phyloP scores from a whole-genome alignment of 1,140 invertebrate species.

The Drosophila willistoni region DNA sequence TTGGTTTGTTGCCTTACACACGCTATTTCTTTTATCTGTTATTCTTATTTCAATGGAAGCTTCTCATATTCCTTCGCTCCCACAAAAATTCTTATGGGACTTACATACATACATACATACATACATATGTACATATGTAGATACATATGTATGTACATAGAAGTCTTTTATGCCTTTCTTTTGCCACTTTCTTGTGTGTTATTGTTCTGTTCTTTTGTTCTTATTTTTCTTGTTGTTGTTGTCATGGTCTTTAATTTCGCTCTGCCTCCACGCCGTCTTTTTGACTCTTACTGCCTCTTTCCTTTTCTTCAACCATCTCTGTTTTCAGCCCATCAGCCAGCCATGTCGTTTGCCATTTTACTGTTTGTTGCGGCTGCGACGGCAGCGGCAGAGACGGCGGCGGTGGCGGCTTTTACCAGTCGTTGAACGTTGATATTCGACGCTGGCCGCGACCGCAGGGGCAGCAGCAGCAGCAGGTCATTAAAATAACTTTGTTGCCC shows the following conservation, averaged over 20 bases:
- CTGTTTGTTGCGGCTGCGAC: conserved; percentile 30
- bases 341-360: conserved; percentile 53
- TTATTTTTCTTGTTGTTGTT: conserved; percentile 30
- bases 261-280: not conserved
- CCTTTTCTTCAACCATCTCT: not conserved
- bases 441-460: not conserved
- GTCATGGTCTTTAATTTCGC: conserved; percentile 58
- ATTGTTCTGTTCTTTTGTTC: conserved; percentile 16
- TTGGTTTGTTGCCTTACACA: conserved; percentile 17
- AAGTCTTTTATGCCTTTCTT: conserved; percentile 15
- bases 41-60: conserved; percentile 6
- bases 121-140: not conserved
- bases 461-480: conserved; percentile 62
- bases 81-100: conserved; percentile 8
- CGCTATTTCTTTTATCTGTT: conserved; percentile 9
- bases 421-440: conserved; percentile 39
- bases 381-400: conserved; percentile 22
- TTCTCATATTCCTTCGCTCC: not conserved
- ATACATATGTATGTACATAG: not conserved
- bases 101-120: not conserved
- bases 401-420: conserved; percentile 45
- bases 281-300: too few species aligned
- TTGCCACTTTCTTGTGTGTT: conserved; percentile 17
- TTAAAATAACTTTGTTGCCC: conserved; percentile 78
- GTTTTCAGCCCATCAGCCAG: not conserved